Evolutionary conservation across 2,797 vertebrate genomes (phyloP), one percentile per base, ranked within the genome.

Genomic region (Dipus sagitta): DNA sequence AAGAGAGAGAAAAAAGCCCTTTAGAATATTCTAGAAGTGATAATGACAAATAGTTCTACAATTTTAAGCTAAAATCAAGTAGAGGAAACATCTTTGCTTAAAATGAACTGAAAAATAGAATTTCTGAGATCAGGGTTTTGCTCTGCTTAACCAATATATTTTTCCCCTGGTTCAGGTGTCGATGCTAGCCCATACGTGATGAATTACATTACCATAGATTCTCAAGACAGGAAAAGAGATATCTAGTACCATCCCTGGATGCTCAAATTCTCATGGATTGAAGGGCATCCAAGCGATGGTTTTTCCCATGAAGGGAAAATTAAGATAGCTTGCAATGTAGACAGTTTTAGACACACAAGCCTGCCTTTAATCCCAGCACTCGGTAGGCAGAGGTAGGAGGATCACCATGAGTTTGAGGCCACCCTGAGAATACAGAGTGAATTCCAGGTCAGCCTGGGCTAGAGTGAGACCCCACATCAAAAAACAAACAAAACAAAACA

Each of bases 181-280:
- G 98, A 98, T 7, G 97, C 98, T 70, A 97, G 98, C 84, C 98
- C 97, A 0, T 98, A 98, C 14, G 98, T 99, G 92, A 99, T 98
- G 98, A 99, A 98, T 97, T 99, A 97, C 2, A 97, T 99, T 90
- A 98, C 98, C 2, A 97, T 98, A 79, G 97, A 98, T 95, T 98
- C 98, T 30, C 97, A 97, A 95, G 98, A 99, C 97, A 12, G 98
- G 98, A 70, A 98, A 96, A 91, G 88, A 94, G 81, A 97, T 98
- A 1, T 97, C 98, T 65, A 17, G 86, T 21, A 97, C 97, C 67
- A 96, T 47, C 98, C 89, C 94, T 98, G 58, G 98, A 47, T 47
- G 98, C 92, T 98, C 98, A 6, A 94, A 90, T 54, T 93, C 96
- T 0, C 96, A 98, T 1, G 98, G 98, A 8, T 91, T 99, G 79